These are phyloP conservation scores for Ciona savignyi DNA, from an alignment of 23 tunicate species.

Conservation along the genomic window DNA sequence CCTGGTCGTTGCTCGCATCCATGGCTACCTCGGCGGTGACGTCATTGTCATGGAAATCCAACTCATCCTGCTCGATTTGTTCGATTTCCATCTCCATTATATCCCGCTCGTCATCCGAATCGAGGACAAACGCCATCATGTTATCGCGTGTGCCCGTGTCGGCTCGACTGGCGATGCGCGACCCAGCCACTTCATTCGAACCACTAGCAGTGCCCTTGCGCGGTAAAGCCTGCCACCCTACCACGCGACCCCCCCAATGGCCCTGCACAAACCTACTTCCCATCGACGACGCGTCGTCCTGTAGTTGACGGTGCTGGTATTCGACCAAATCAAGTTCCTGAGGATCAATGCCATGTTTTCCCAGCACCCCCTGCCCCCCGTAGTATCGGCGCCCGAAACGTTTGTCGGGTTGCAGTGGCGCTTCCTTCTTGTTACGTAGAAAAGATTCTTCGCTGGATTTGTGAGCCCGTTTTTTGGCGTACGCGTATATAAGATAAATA, in stretches of 20 bases:
- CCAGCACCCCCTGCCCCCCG: not conserved
- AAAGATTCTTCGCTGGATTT: not conserved
- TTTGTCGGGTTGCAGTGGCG: not conserved
- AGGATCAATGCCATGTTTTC: slow-evolving; percentile 3
- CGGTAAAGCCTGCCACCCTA: not conserved
- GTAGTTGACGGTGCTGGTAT: not conserved
- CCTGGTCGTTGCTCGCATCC: not conserved
- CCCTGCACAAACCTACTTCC: not conserved
- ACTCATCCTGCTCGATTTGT: not conserved
- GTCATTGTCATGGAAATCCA: not conserved
- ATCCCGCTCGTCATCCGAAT: slow-evolving; percentile 43
- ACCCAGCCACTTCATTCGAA: not conserved
- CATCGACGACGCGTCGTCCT: not conserved
- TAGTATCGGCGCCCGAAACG: not conserved
- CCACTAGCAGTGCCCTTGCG: not conserved
- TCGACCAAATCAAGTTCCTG: slow-evolving; percentile 9
- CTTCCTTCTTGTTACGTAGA: not conserved
- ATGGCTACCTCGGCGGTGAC: not conserved
- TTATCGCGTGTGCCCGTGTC: not conserved
- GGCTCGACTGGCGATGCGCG: not conserved
- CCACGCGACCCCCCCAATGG: not conserved
- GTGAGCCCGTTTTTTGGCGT: not conserved
- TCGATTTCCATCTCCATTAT: slow-evolving; percentile 7
- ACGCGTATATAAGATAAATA: slow-evolving; percentile 48
- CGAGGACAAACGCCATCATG: slow-evolving; percentile 24